These are phyloP conservation scores for Dipodomys merriami DNA, from an alignment of 2,113 vertebrate genomes.

Conservation along the genomic window DNA sequence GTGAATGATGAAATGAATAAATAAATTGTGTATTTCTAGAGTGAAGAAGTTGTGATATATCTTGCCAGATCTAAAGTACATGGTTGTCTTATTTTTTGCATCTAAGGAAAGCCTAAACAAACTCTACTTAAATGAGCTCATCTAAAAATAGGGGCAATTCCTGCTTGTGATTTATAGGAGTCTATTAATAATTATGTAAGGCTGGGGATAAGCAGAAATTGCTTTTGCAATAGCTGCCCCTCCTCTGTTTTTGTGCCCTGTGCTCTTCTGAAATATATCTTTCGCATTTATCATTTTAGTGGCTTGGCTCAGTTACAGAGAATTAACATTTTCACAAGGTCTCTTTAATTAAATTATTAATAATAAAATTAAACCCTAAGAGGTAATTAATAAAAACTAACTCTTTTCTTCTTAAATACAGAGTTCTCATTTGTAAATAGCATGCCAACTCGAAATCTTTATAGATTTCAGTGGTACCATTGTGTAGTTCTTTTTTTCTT, in stretches of 20 bases:
- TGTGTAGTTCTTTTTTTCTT: slow-evolving; percentile 1
- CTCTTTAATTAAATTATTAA: slow-evolving; percentile 60
- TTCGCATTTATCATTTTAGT: slow-evolving; percentile 8
- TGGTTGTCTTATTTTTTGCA: slow-evolving; percentile 31
- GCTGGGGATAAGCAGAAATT: neutral
- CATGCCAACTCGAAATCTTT: neutral
- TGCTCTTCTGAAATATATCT: neutral
- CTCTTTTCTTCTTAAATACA: neutral
- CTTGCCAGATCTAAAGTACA: slow-evolving; percentile 33
- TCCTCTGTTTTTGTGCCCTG: neutral
- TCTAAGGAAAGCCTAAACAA: slow-evolving; percentile 39
- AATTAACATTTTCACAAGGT: neutral
- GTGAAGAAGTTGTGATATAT: neutral
- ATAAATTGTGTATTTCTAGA: neutral
- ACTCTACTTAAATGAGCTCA: slow-evolving; percentile 55
- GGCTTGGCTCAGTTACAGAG: neutral
- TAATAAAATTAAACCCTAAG: neutral
- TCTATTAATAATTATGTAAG: slow-evolving; percentile 33
- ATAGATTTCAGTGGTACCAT: neutral
- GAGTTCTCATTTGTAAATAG: neutral
- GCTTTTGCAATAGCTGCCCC: neutral
- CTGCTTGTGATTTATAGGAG: slow-evolving; percentile 54
- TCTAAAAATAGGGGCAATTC: slow-evolving; percentile 63
- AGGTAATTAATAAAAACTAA: slow-evolving; percentile 27
- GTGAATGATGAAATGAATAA: neutral